Base-by-base conservation (phyloP, 2,888 invertebrate species). In the Oligia strigilis region DNA sequence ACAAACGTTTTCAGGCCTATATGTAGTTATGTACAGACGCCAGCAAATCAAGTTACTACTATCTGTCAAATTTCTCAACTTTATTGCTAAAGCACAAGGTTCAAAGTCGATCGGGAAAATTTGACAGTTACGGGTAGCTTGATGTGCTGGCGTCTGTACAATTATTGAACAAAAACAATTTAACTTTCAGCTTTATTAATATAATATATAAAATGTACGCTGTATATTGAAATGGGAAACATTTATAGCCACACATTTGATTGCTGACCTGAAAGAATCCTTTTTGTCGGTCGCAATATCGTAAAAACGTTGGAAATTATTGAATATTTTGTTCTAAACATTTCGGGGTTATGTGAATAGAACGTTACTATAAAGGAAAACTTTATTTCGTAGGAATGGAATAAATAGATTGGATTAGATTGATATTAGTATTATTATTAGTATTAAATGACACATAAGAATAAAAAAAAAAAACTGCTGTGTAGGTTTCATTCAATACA, bases 291-390 rank as follows among this genome's bases (percentile, higher is more conserved):
- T 23, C 74, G 40, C 72, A 79, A 76, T 84, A 75, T 84, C 67
- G 46, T 70, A 80, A 80, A 84, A 87, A 72, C 66, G 72, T 78
- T 69, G 40, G 52, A 65, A 79, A 75, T 72, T 62, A 82, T 82
- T 84, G 19, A 86, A 86, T 74, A 79, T 84, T 72, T 74, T 60
- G 43, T 74, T 86, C 58, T 74, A 78, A 75, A 66, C n/a, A 40
- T 65, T 43, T 70, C 67, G 8, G 64, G 11, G 55, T 78, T 78
- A 64, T 64, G 58, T 76, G 62, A 66, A 78, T 67, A 67, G 65
- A 74, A 76, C 17, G 55, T 49, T 62, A 70, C 11, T 49, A 49
- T 40, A 64, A 64, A 72, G 46, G 13, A 65, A 75, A 73, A 46
- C 55, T 70, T 81, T 75, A 62, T 58, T 77, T 23, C 29, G 46